Conservation (phyloP, 1,140 invertebrate species). For the Solen grandis region DNA sequence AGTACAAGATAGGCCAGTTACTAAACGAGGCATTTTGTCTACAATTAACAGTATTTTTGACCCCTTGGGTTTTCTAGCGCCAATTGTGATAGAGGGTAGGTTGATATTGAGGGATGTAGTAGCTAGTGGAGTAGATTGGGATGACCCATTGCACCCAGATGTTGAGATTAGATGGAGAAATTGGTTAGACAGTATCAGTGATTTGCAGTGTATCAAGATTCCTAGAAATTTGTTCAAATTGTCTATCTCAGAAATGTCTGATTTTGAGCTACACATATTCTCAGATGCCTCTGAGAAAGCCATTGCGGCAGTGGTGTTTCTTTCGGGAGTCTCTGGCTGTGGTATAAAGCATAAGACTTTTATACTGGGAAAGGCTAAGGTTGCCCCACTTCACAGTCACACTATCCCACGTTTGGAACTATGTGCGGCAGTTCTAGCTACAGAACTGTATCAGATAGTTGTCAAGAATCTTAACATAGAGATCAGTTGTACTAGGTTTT, state of each 20-base stretch:
- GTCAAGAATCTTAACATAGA: slow-evolving; percentile 6
- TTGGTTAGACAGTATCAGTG: slow-evolving; percentile 8
- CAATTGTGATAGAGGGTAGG: slow-evolving; percentile 58
- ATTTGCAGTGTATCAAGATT: slow-evolving; percentile 37
- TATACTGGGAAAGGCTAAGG: slow-evolving; percentile 23
- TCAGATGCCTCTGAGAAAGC: slow-evolving; percentile 72
- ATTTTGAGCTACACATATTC: slow-evolving; percentile 65
- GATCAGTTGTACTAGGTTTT: slow-evolving; percentile 5
- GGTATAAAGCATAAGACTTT: slow-evolving; percentile 2
- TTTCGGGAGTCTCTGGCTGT: slow-evolving; percentile 3
- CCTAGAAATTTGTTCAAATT: slow-evolving; percentile 5
- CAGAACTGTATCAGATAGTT: slow-evolving; percentile 29
- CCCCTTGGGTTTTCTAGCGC: slow-evolving; percentile 42
- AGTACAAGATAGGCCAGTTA: slow-evolving; percentile 36
- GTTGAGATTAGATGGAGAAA: slow-evolving; percentile 2
- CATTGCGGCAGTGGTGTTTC: slow-evolving; percentile 62
- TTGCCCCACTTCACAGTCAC: slow-evolving; percentile 43
- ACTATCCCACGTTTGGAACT: slow-evolving; percentile 61
- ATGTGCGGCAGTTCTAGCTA: slow-evolving; percentile 53
- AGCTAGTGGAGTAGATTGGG: slow-evolving; percentile 42
- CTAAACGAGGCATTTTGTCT: slow-evolving; percentile 50
- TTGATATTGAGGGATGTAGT: slow-evolving; percentile 50
- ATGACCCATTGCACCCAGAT: slow-evolving; percentile 37
- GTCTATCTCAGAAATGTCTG: slow-evolving; percentile 75
- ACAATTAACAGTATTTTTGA: slow-evolving; percentile 51